Evolutionary conservation across 35 echinoderm and acorn worm genomes (phyloP).

Genomic region (Heliocidaris erythrogramma): DNA sequence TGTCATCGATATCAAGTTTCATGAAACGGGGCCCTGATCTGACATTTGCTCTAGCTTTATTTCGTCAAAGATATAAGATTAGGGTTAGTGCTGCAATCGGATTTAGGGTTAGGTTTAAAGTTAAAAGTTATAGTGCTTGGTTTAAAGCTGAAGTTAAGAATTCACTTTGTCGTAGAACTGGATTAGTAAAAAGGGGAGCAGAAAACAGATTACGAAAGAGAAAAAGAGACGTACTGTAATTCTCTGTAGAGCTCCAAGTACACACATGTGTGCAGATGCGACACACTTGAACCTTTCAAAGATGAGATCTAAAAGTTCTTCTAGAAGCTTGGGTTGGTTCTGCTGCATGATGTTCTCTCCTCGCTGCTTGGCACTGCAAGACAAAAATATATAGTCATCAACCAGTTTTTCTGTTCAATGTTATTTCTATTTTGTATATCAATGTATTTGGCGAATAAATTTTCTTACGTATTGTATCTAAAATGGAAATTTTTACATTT

Average conservation of each 20-base stretch:
- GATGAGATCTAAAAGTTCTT: constrained; percentile 82
- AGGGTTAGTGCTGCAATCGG: too few species aligned
- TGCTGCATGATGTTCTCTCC: constrained; percentile 84
- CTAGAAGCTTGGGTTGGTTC: constrained; percentile 91
- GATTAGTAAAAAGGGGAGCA: background rate
- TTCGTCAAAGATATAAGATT: too few species aligned
- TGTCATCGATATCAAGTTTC: too few species aligned
- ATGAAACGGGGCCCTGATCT: too few species aligned
- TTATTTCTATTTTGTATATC: background rate
- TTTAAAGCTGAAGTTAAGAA: too few species aligned
- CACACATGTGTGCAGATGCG: constrained; percentile 80
- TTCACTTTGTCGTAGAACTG: too few species aligned
- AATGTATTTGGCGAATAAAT: background rate
- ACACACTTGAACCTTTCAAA: constrained; percentile 96
- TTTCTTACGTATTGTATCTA: too few species aligned
- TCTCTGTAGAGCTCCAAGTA: constrained; percentile 81
- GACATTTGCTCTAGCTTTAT: too few species aligned
- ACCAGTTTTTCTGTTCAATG: too few species aligned
- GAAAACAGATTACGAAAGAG: background rate
- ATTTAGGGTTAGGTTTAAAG: too few species aligned
- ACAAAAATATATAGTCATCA: background rate
- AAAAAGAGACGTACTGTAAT: constrained; percentile 53
- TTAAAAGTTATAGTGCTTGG: too few species aligned
- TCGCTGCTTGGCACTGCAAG: constrained; percentile 81
- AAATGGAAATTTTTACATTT: too few species aligned